Evolutionary conservation across 2,888 invertebrate species (phyloP).

Genomic region (Mesorhabditis spiculigera): DNA sequence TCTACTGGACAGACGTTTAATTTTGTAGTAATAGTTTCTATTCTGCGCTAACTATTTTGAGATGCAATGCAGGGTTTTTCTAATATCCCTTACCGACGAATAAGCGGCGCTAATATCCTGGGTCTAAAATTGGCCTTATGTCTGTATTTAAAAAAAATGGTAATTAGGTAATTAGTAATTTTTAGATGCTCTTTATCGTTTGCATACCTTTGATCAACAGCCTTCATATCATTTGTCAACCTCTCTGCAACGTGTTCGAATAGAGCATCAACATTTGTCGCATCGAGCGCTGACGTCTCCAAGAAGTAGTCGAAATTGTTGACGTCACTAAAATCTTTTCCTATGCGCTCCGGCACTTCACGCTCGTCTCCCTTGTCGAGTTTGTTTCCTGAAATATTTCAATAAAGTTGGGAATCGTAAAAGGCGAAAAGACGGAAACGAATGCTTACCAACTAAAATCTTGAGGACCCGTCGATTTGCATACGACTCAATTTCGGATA

Average conservation of each 20-base stretch:
- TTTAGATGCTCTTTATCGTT: background rate
- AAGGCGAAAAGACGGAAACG: background rate
- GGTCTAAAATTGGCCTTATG: background rate
- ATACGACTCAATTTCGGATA: conserved; percentile 93
- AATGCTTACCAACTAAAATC: conserved; percentile 80
- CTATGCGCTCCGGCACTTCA: conserved; percentile 89
- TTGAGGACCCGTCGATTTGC: conserved; percentile 88
- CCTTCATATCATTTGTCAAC: conserved; percentile 57
- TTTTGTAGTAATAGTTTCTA: too few species aligned
- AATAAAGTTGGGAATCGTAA: conserved; percentile 6
- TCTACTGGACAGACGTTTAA: too few species aligned
- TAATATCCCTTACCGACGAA: background rate
- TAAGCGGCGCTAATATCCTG: background rate
- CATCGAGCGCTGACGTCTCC: conserved; percentile 95
- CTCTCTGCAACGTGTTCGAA: conserved; percentile 85
- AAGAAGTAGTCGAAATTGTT: conserved; percentile 79
- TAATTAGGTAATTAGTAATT: background rate
- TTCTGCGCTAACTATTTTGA: too few species aligned
- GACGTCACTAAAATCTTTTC: conserved; percentile 86
- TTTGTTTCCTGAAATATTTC: conserved; percentile 78
- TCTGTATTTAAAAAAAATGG: background rate
- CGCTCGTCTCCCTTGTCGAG: conserved; percentile 86
- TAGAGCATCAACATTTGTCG: conserved; percentile 90
- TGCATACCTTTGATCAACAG: conserved; percentile 50
- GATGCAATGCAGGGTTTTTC: background rate